phyloP scores from a whole-genome alignment of 2,888 invertebrate genomes.

The Drosophila engyochracea region DNA sequence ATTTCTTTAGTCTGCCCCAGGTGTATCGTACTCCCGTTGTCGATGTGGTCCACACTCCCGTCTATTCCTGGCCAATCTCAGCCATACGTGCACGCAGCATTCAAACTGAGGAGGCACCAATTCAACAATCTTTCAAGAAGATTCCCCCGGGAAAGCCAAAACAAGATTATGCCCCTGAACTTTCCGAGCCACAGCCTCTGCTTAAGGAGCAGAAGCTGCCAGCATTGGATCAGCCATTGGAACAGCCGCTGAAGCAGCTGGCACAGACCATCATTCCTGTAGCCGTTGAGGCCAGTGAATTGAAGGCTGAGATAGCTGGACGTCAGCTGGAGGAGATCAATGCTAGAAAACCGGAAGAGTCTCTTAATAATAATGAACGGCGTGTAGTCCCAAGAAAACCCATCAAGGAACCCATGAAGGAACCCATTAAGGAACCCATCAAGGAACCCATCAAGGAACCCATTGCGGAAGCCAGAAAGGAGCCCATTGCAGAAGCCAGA shows the following conservation, averaged over 20 bases:
- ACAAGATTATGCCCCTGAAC: constrained; percentile 7
- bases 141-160: constrained; percentile 34
- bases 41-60: constrained; percentile 80
- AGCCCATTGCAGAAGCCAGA: constrained; percentile 45
- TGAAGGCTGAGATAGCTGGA: constrained; percentile 65
- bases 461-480: constrained; percentile 48
- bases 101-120: constrained; percentile 50
- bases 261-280: constrained; percentile 47
- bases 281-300: constrained; percentile 56
- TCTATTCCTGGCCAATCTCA: constrained; percentile 72
- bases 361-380: constrained; percentile 31
- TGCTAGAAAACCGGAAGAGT: constrained; percentile 63
- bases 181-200: constrained; percentile 39
- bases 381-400: constrained; percentile 4
- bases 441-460: constrained; percentile 47
- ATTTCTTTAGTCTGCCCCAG: constrained; percentile 78
- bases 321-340: constrained; percentile 75
- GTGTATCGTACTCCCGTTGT: constrained; percentile 79
- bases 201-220: constrained; percentile 47
- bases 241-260: constrained; percentile 44
- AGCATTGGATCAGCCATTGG: constrained; percentile 38
- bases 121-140: constrained; percentile 38
- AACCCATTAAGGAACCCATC: constrained; percentile 43
- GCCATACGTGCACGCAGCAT: constrained; percentile 82
- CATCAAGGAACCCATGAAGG: constrained; percentile 36